Percentiles rank a stretch among this genome's conserved stretches.
Evolutionary conservation across 2,888 invertebrate genomes (phyloP).

Genomic region (Timandra comae): DNA sequence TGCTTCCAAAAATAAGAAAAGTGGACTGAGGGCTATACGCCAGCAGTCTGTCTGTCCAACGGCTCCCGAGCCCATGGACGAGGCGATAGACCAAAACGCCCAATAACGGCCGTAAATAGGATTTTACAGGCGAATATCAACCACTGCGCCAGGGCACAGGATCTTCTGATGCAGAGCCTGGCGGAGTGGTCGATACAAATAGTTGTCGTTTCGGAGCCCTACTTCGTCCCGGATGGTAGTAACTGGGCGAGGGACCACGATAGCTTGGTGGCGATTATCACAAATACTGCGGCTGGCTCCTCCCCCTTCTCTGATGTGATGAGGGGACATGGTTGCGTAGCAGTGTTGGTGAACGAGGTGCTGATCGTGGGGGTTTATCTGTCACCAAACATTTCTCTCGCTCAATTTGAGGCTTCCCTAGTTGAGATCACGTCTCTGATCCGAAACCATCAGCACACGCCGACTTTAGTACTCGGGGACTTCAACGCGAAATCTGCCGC

Average conservation of each 20-base stretch:
- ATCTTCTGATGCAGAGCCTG: no score
- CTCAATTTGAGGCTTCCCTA: conserved; percentile 4
- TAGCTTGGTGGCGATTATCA: no score
- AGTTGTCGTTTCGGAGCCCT: conserved; percentile 1
- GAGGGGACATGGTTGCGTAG: conserved; percentile 6
- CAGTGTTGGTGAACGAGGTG: conserved; percentile 4
- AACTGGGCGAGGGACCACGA: no score
- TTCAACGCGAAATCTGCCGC: conserved; percentile 12
- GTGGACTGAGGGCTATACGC: no score
- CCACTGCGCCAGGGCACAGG: conserved; percentile 2
- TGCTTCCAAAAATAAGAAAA: no score
- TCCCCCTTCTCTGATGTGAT: background rate
- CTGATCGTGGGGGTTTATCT: conserved; percentile 6
- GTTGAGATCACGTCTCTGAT: conserved; percentile 3
- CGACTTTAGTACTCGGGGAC: background rate
- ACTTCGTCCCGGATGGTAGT: background rate
- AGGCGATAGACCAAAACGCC: no score
- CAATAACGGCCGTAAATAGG: background rate
- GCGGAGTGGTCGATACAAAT: no score
- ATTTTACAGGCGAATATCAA: background rate
- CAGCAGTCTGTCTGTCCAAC: no score
- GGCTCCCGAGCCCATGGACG: no score
- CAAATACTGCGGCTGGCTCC: no score
- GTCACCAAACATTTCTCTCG: conserved; percentile 9
- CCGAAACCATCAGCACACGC: conserved; percentile 6